These are phyloP conservation scores for Masticophis lateralis DNA, from an alignment of 2,797 vertebrate genomes.

Conservation along the genomic window DNA sequence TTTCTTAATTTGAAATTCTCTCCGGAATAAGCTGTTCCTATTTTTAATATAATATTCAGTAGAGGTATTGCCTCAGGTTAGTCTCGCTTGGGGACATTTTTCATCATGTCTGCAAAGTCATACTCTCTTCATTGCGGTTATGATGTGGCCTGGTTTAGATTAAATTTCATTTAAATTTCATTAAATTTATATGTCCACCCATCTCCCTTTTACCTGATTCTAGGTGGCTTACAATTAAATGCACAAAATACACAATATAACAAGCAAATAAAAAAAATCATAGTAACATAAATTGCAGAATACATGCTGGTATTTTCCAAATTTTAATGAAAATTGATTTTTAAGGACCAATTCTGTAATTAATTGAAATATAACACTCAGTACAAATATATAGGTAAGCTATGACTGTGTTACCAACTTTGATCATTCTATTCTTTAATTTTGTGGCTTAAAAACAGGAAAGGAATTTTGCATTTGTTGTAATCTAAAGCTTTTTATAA, in stretches of 20 bases:
- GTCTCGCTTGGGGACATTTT: not conserved
- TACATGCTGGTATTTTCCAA: not conserved
- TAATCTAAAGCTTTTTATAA: not conserved
- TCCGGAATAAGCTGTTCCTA: not conserved
- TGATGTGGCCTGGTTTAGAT: not conserved
- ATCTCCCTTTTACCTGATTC: not conserved
- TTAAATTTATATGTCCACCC: not conserved
- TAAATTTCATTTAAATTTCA: not conserved
- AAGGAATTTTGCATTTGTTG: not conserved
- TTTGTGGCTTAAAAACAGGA: not conserved
- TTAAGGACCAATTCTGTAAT: not conserved
- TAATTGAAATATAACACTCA: not conserved
- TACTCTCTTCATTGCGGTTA: not conserved
- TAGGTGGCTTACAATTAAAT: not conserved
- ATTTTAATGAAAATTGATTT: not conserved
- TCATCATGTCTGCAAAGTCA: not conserved
- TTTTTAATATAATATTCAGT: not conserved
- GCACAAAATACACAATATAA: not conserved
- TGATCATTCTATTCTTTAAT: not conserved
- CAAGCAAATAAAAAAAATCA: not conserved
- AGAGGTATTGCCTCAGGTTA: not conserved
- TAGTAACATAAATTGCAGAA: not conserved
- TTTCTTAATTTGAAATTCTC: not conserved
- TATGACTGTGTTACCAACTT: not conserved
- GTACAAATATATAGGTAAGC: not conserved